Conservation (phyloP, 2,888 invertebrate species). For the Nesidiocoris tenuis region DNA sequence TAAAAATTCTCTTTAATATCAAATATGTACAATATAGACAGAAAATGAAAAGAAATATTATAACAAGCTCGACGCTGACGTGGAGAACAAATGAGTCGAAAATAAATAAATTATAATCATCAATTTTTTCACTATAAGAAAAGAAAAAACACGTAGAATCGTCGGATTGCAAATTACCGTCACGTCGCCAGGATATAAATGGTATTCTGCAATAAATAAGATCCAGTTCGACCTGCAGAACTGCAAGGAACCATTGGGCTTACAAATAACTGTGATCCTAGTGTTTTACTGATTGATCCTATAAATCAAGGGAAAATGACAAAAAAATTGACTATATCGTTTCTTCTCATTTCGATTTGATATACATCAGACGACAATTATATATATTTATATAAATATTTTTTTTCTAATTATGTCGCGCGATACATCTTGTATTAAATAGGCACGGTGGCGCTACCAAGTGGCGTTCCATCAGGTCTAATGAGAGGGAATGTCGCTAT, state of each 20-base stretch:
- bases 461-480: slow-evolving; percentile 20
- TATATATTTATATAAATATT: slow-evolving; percentile 33
- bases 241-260: too few species aligned
- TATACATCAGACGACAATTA: slow-evolving; percentile 24
- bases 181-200: too few species aligned
- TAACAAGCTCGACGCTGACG: slow-evolving; percentile 43
- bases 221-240: too few species aligned
- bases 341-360: slow-evolving; percentile 16
- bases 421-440: slow-evolving; percentile 27
- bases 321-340: slow-evolving; percentile 35
- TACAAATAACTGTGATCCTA: too few species aligned
- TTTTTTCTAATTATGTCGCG: slow-evolving; percentile 8
- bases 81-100: too few species aligned
- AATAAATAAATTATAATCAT: too few species aligned
- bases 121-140: too few species aligned
- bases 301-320: slow-evolving; percentile 3
- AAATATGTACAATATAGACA: slow-evolving; percentile 43
- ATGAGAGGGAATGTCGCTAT: slow-evolving; percentile 40
- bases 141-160: too few species aligned
- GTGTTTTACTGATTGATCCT: too few species aligned
- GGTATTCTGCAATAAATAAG: too few species aligned
- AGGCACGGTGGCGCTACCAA: slow-evolving; percentile 39
- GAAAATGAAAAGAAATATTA: slow-evolving; percentile 27
- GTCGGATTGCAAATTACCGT: too few species aligned
- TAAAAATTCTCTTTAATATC: slow-evolving; percentile 43